Conservation (phyloP, 2,113 vertebrate species). For the Pedionomus torquatus region DNA sequence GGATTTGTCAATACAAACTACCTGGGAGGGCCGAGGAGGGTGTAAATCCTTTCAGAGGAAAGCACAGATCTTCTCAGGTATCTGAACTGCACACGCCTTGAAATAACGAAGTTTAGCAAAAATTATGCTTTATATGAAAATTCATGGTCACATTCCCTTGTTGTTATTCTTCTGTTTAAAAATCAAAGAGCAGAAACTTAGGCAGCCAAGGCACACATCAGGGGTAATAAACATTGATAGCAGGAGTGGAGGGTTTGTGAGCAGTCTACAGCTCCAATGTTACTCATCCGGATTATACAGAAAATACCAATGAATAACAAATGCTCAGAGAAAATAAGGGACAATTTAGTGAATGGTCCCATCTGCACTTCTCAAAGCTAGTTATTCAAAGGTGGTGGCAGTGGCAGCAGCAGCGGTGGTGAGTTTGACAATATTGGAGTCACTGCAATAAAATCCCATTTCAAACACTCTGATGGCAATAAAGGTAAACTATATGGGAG, state of each 20-base stretch:
- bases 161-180: conserved; percentile 16
- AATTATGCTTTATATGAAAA: not conserved
- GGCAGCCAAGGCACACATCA: not conserved
- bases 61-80: not conserved
- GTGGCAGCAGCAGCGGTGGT: fast-evolving
- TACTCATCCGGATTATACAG: conserved; percentile 24
- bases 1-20: not conserved
- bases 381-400: not conserved
- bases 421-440: not conserved
- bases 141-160: not conserved
- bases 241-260: not conserved
- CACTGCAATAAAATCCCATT: conserved; percentile 10
- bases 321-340: not conserved
- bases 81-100: not conserved
- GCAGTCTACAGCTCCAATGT: not conserved
- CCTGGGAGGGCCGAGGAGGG: fast-evolving
- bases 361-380: not conserved
- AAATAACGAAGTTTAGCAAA: not conserved
- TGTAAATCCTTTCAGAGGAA: not conserved
- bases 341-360: not conserved
- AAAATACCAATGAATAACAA: conserved; percentile 47
- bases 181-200: not conserved
- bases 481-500: not conserved
- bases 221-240: conserved; percentile 28
- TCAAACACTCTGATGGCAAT: not conserved